These are phyloP conservation scores for Lamprotornis superbus DNA, from an alignment of 2,113 vertebrate genomes.

Conservation along the genomic window DNA sequence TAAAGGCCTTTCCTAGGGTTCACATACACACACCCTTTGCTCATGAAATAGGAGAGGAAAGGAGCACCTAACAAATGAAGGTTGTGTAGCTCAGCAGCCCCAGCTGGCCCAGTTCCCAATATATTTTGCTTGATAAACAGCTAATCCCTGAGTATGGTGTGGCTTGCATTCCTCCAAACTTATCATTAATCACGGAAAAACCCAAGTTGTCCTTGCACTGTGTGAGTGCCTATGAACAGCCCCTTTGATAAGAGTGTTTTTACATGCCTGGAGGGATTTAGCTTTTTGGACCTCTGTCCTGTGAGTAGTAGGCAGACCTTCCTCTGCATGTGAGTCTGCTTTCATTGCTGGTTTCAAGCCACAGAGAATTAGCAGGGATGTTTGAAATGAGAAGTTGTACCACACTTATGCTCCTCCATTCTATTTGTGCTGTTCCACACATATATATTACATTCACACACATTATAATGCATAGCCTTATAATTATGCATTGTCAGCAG, in stretches of 20 bases:
- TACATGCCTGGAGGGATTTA: constrained; percentile 64
- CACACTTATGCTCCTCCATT: background rate
- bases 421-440: background rate
- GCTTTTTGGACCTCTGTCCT: constrained; percentile 54
- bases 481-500: background rate
- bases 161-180: constrained; percentile 62
- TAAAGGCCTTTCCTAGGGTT: constrained; percentile 2
- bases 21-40: background rate
- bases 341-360: constrained; percentile 17
- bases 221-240: constrained; percentile 48
- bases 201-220: constrained; percentile 27
- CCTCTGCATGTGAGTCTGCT: constrained; percentile 43
- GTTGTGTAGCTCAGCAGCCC: constrained; percentile 31
- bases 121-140: constrained; percentile 66
- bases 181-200: constrained; percentile 66
- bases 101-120: constrained; percentile 37
- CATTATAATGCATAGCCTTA: background rate
- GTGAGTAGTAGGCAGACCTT: constrained; percentile 11
- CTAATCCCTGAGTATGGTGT: constrained; percentile 35
- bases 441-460: background rate
- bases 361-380: background rate
- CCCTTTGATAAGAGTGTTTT: constrained; percentile 71
- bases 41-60: constrained; percentile 7
- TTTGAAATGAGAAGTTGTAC: background rate
- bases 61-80: constrained; percentile 26